phyloP scores from a whole-genome alignment of 2,888 invertebrate genomes.

The Emmelina monodactyla region DNA sequence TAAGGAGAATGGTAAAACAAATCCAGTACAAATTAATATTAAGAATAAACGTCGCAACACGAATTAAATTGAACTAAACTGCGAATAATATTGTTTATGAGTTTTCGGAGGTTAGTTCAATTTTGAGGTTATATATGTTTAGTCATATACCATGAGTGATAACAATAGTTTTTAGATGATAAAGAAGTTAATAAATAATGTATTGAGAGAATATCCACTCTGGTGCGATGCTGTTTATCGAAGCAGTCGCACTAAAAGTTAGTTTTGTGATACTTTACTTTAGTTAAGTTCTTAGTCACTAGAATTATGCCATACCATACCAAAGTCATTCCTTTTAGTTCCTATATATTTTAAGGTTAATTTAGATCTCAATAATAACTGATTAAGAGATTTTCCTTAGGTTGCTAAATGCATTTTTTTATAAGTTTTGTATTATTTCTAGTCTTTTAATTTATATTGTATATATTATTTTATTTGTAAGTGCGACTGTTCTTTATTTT shows the following conservation, averaged over 20 bases:
- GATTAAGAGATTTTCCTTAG: no score
- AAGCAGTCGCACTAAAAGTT: slow-evolving; percentile 48
- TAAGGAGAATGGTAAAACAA: slow-evolving; percentile 35
- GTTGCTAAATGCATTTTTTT: no score
- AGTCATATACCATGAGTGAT: background rate
- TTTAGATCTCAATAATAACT: no score
- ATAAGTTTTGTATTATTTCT: slow-evolving; percentile 9
- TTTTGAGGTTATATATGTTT: no score
- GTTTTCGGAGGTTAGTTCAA: no score
- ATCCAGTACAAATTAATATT: slow-evolving; percentile 61
- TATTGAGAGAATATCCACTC: slow-evolving; percentile 27
- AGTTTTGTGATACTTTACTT: slow-evolving; percentile 10
- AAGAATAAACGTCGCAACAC: no score
- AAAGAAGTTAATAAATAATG: slow-evolving; percentile 8
- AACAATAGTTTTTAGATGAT: background rate
- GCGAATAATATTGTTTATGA: no score
- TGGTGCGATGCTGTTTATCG: slow-evolving; percentile 45
- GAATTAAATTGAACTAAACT: no score
- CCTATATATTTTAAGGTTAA: no score
- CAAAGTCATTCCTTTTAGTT: no score
- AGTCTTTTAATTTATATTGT: slow-evolving; percentile 11
- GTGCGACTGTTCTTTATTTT: slow-evolving; percentile 56
- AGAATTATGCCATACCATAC: no score
- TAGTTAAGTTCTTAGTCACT: slow-evolving; percentile 18
- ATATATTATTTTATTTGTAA: slow-evolving; percentile 12